phyloP scores from a whole-genome alignment of 2,113 vertebrate species.

The Gulo gulo region DNA sequence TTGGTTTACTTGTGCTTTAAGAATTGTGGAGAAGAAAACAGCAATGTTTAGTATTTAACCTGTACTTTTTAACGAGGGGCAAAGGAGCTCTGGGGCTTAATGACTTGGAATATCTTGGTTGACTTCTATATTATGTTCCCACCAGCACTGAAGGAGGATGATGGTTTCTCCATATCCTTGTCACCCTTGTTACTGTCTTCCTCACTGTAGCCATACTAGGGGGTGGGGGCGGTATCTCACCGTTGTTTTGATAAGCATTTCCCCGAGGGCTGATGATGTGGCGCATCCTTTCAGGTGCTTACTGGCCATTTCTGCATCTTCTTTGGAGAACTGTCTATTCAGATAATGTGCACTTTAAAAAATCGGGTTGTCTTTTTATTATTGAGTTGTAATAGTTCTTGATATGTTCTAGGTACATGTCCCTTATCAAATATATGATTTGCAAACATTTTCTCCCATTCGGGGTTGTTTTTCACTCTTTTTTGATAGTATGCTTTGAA shows the following conservation, averaged over 20 bases:
- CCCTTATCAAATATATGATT: background rate
- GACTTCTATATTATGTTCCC: background rate
- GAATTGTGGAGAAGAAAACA: background rate
- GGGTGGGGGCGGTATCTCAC: background rate
- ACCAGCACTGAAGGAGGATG: background rate
- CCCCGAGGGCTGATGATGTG: background rate
- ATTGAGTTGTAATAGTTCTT: background rate
- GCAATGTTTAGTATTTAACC: background rate
- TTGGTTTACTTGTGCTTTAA: constrained; percentile 22
- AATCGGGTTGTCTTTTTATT: background rate
- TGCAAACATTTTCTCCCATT: background rate
- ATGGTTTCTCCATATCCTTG: background rate
- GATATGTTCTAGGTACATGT: background rate
- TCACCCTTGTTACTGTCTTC: background rate
- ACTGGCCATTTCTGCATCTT: background rate
- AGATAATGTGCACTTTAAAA: background rate
- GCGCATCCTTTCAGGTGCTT: background rate
- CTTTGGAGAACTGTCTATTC: background rate
- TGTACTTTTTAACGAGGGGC: background rate
- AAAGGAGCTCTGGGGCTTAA: background rate
- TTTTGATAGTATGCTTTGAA: background rate
- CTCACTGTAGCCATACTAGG: background rate
- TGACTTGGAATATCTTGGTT: background rate
- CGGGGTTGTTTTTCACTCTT: background rate
- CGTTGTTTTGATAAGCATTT: background rate